These are phyloP conservation scores for Dolichallabes microphthalmus DNA, from an alignment of 2,113 vertebrate species.

Conservation along the genomic window DNA sequence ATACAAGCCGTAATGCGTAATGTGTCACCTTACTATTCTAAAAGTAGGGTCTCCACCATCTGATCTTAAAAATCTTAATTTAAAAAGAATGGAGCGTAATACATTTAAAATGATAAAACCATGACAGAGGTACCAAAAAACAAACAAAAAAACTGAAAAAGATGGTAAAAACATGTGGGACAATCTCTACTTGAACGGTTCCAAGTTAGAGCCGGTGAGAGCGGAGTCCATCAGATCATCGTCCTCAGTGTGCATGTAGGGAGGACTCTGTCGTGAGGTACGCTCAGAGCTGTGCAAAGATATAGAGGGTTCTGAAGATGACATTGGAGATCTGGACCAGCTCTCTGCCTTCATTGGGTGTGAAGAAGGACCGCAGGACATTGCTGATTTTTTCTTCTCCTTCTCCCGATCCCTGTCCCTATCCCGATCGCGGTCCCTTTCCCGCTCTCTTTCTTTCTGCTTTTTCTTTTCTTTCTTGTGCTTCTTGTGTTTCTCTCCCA, in stretches of 20 bases:
- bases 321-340: conserved; percentile 94
- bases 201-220: conserved; percentile 82
- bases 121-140: neutral
- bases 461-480: conserved; percentile 99
- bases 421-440: conserved; percentile 83
- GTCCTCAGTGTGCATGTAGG: conserved; percentile 90
- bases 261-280: conserved; percentile 83
- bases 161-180: neutral
- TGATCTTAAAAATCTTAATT: neutral
- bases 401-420: conserved; percentile 83
- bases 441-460: conserved; percentile 86
- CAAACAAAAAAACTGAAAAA: conserved; percentile 9
- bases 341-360: conserved; percentile 89
- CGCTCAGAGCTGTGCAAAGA: conserved; percentile 88
- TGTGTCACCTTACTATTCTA: neutral
- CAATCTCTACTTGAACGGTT: conserved; percentile 52
- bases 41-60: neutral
- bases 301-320: conserved; percentile 82
- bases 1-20: neutral
- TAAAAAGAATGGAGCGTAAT: neutral
- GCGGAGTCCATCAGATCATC: conserved; percentile 98
- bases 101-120: neutral
- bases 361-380: conserved; percentile 66
- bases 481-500: conserved; percentile 95
- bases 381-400: conserved; percentile 88